Evolutionary conservation across 2,797 vertebrate genomes (phyloP).

Genomic region (Cossypha heuglini): DNA sequence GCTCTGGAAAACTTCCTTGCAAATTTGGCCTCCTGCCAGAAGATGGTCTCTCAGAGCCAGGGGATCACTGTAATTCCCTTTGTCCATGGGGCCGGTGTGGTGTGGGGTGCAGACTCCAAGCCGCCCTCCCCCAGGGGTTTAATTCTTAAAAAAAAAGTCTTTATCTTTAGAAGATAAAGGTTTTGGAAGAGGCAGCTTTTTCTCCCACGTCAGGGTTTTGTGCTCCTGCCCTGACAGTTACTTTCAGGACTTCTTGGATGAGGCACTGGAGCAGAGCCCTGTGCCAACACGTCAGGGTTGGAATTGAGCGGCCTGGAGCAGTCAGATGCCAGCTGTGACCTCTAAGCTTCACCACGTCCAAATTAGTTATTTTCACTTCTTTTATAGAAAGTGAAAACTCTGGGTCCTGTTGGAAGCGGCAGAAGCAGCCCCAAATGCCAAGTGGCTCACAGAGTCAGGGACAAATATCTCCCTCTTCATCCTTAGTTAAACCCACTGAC

Average conservation of each 20-base stretch:
- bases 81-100: background rate
- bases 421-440: background rate
- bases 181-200: background rate
- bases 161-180: background rate
- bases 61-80: background rate
- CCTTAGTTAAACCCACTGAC: background rate
- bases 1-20: conserved; percentile 45
- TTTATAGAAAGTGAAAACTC: background rate
- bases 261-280: background rate
- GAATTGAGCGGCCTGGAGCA: background rate
- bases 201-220: background rate
- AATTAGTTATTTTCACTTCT: background rate
- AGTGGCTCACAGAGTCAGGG: background rate
- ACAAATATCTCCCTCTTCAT: background rate
- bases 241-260: background rate
- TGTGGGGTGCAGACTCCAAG: background rate
- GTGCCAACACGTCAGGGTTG: background rate
- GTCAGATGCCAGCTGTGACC: background rate
- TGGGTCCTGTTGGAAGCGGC: background rate
- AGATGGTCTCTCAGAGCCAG: background rate
- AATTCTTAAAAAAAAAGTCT: background rate
- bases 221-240: background rate
- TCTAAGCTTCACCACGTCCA: background rate
- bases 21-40: conserved; percentile 27
- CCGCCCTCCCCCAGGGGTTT: background rate